Base-by-base conservation (phyloP, 1,140 invertebrate species). In the Wiebesia pumilae region DNA sequence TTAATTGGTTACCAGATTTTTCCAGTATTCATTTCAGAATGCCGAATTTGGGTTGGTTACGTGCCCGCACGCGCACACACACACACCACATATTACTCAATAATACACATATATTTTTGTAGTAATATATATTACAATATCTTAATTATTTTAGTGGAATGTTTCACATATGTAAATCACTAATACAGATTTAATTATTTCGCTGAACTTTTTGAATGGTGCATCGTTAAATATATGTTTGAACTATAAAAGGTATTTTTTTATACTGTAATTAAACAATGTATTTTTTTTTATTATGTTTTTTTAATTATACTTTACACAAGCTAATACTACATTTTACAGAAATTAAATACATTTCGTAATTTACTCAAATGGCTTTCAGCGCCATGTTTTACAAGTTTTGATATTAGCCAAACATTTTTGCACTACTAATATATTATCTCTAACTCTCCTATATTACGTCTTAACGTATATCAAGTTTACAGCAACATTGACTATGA, bases 401-500 rank as follows among this genome's bases (percentile, higher is more conserved):
- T 24, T 27, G 27, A 27, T 27, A 27, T 62, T 27, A 62, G 3
- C 14, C 58, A 62, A 27, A 62, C 6, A 27, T 62, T 16, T 27
- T 14, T 27, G 27, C 14, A 27, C 58, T 62, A 62, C 58, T 62
- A 62, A 62, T 62, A 62, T 62, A 62, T 27, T 62, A 27, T 3
- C 3, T 2, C 24, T 79, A 73, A 89, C 33, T 35, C 67, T 14
- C 33, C 67, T 71, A 12, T 33, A 14, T 33, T 12, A 71, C 1
- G 67, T 71, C 35, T 35, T 21, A 71, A 16, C 30, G 33, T 71
- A 71, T 71, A 12, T 71, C 67, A 35, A 71, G 16, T 30, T 71
- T 71, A 19, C 21, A 19, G 14, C 33, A 71, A 85, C 91, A 27
- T 62, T 90, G 90, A 90, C 92, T 88, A 89, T 87, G 88, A 62